A percentile compares a stretch with the other conserved stretches of the same genome.
These are phyloP conservation scores for Oreochromis aureus DNA, from an alignment of 2,113 vertebrate species.

Conservation along the genomic window DNA sequence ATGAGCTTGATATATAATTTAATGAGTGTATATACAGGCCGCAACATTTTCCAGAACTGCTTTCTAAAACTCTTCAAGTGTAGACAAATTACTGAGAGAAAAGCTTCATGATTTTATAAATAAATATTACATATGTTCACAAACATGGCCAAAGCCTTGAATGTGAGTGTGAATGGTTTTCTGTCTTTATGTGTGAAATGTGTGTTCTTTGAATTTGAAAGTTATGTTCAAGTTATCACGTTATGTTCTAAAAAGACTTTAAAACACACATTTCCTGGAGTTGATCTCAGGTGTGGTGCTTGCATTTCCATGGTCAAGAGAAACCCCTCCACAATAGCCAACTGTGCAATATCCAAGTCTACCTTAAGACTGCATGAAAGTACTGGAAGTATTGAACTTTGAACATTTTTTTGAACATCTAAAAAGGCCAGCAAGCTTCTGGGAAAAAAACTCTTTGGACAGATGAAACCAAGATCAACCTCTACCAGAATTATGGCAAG, in stretches of 20 bases:
- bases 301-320: neutral
- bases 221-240: no score
- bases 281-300: neutral
- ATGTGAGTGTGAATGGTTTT: neutral
- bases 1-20: neutral
- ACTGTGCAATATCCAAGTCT: neutral
- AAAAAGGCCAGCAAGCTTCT: no score
- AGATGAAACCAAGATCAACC: no score
- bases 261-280: neutral
- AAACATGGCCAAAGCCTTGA: neutral
- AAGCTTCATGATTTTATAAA: neutral
- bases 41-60: neutral
- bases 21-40: rapidly evolving
- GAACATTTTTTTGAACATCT: no score
- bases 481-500: neutral
- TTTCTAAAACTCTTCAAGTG: neutral
- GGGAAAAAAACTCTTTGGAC: no score
- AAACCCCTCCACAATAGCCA: neutral
- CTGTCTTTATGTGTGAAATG: neutral
- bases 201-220: neutral
- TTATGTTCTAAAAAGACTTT: neutral
- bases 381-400: no score
- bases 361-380: no score
- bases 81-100: neutral
- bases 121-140: neutral